phyloP scores from a whole-genome alignment of 2,888 invertebrate species.

The Axea sp. region DNA sequence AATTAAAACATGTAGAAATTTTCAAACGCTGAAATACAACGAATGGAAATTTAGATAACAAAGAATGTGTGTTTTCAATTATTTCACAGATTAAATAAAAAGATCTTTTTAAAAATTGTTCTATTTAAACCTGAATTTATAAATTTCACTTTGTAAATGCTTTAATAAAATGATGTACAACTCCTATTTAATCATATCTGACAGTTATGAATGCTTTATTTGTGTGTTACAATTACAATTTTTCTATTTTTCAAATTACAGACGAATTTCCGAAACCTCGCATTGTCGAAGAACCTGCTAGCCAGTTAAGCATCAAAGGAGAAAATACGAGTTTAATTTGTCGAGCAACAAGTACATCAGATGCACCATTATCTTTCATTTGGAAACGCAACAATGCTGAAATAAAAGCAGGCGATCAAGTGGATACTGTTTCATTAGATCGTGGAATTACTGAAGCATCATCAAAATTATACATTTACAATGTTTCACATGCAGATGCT shows the following conservation, averaged over 20 bases:
- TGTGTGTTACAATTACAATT: conserved; percentile 24
- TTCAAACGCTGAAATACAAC: too few species aligned
- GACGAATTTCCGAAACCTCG: conserved; percentile 92
- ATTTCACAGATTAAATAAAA: too few species aligned
- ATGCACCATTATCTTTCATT: conserved; percentile 87
- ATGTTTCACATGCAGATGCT: conserved; percentile 89
- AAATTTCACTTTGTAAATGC: too few species aligned
- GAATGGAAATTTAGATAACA: too few species aligned
- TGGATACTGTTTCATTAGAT: conserved; percentile 80
- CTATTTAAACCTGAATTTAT: too few species aligned
- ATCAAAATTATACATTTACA: conserved; percentile 86
- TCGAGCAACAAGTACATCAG: conserved; percentile 89
- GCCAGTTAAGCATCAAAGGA: conserved; percentile 92
- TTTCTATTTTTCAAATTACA: conserved; percentile 64
- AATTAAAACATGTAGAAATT: too few species aligned
- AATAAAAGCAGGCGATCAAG: conserved; percentile 78
- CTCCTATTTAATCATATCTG: too few species aligned
- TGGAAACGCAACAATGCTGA: conserved; percentile 94
- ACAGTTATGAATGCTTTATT: too few species aligned
- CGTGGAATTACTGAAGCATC: conserved; percentile 84
- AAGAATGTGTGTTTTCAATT: too few species aligned
- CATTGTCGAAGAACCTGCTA: conserved; percentile 89
- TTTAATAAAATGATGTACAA: too few species aligned
- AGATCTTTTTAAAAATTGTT: too few species aligned
- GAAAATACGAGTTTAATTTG: conserved; percentile 90